Percentiles rank a stretch among this genome's conserved stretches.
Evolutionary conservation across 2,888 invertebrate genomes (phyloP).

Genomic region (Limenitis camilla): DNA sequence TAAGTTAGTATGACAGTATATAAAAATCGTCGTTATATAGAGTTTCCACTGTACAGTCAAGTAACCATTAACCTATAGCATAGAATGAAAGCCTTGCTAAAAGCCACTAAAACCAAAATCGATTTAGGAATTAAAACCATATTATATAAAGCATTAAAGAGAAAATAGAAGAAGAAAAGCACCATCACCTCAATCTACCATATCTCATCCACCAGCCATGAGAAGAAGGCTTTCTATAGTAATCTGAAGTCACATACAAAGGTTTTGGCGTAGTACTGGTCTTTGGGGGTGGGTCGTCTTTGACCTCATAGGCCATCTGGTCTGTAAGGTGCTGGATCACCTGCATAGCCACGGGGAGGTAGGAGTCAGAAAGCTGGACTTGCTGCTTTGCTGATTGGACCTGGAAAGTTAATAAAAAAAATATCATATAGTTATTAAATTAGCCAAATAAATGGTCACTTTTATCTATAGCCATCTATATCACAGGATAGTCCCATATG

Average conservation of each 20-base stretch:
- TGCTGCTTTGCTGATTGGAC: slow-evolving; percentile 56
- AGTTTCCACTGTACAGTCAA: no score
- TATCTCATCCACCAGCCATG: slow-evolving; percentile 44
- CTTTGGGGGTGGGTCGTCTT: slow-evolving; percentile 40
- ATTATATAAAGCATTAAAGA: slow-evolving; percentile 3
- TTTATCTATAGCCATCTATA: no score
- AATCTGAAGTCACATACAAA: slow-evolving; percentile 35
- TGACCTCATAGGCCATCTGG: slow-evolving; percentile 74
- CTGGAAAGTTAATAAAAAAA: slow-evolving; percentile 45
- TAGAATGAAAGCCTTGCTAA: no score
- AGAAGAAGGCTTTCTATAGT: slow-evolving; percentile 24
- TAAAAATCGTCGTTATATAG: no score
- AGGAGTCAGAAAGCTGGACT: slow-evolving; percentile 75
- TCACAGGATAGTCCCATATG: no score
- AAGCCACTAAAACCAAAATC: background rate
- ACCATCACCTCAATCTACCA: slow-evolving; percentile 43
- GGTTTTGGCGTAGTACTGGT: slow-evolving; percentile 29
- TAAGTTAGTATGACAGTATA: no score
- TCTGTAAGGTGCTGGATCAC: slow-evolving; percentile 77
- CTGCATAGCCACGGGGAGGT: slow-evolving; percentile 80
- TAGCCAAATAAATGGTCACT: background rate
- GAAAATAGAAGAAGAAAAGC: slow-evolving; percentile 15
- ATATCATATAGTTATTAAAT: background rate
- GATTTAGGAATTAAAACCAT: background rate
- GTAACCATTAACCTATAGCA: no score